A percentile compares a stretch with the other conserved stretches of the same genome.
Evolutionary conservation across 2,113 vertebrate species (phyloP).

Genomic region (Falco punctatus): DNA sequence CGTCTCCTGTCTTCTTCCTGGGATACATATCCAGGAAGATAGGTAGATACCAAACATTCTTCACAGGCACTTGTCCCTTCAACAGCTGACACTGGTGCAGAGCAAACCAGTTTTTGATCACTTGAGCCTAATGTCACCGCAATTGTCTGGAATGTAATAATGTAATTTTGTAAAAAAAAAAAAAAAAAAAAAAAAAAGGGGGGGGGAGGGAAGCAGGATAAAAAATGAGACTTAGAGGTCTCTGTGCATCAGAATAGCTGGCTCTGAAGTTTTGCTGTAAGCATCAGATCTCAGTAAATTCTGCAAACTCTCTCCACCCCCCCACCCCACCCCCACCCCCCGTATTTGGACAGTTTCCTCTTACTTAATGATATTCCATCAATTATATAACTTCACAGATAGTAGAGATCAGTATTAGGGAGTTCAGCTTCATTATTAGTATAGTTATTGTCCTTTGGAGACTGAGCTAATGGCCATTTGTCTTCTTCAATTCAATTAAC

Average conservation of each 20-base stretch:
- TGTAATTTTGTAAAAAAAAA: background rate
- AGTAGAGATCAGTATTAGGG: constrained; percentile 31
- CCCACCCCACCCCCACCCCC: background rate
- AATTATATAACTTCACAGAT: constrained; percentile 65
- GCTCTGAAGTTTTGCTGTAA: background rate
- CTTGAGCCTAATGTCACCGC: constrained; percentile 15
- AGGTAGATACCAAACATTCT: constrained; percentile 38
- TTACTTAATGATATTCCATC: constrained; percentile 68
- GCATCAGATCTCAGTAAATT: constrained; percentile 14
- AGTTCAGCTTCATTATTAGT: constrained; percentile 72
- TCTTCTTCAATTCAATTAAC: constrained; percentile 72
- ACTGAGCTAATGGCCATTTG: constrained; percentile 64
- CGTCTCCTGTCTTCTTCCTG: background rate
- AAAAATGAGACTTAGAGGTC: constrained; percentile 8
- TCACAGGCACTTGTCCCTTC: constrained; percentile 12
- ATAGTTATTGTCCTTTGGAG: constrained; percentile 69
- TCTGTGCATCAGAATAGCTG: background rate
- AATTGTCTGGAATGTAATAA: constrained; percentile 21
- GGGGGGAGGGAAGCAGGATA: background rate
- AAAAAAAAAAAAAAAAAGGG: background rate
- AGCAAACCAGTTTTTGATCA: constrained; percentile 20
- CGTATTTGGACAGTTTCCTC: constrained; percentile 28
- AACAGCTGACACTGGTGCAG: background rate
- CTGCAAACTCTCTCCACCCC: background rate
- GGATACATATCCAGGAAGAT: background rate